Evolutionary conservation across 1,140 invertebrate genomes (phyloP), one percentile per base, ranked within the genome.

Genomic region (Rhagoletis pomonella): DNA sequence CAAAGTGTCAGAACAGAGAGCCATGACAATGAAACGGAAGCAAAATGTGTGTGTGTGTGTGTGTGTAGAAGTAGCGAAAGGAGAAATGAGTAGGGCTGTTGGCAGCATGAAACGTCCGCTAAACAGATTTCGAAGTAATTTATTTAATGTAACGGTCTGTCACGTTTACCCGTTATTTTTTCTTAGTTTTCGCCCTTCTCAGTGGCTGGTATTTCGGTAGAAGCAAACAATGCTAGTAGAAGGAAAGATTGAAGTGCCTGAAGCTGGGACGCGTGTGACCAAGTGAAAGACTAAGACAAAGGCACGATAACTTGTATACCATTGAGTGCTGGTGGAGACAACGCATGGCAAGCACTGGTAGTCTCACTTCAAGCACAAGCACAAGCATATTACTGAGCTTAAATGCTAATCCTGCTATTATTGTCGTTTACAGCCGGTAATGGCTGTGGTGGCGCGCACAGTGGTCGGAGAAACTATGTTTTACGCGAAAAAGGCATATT

Each of bases 71-170:
- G 67, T 42, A 47, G 42, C 14, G 67, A 73, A 42, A 1, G 60
- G 42, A 5, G 12, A 2, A 39, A 44, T 29, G 29, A 39, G 3
- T 7, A 39, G 67, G 4, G 42, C 50, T 7, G 5, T 10, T 39
- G 67, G 42, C 10, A 4, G 67, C 42, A 17, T 47, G 39, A 73
- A 47, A 14, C 39, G 39, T 73, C 44, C 42, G 67, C 67, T 44
- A 4, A 73, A 47, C 44, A 17, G 42, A 73, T 73, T 62, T 73
- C 67, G 67, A 44, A 47, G 42, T 42, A 73, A 73, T 73, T 73
- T 73, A 39, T 73, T 73, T 73, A 44, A 73, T n/a, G 67, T 73
- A 73, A 73, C 67, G 67, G 12, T 42, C 17, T 73, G 67, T 6
- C 67, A 47, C 44, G 44, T 47, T 44, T 73, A 73, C 42, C 5